Base-by-base conservation (phyloP, 2,888 invertebrate genomes). In the Xestia sexstrigata region DNA sequence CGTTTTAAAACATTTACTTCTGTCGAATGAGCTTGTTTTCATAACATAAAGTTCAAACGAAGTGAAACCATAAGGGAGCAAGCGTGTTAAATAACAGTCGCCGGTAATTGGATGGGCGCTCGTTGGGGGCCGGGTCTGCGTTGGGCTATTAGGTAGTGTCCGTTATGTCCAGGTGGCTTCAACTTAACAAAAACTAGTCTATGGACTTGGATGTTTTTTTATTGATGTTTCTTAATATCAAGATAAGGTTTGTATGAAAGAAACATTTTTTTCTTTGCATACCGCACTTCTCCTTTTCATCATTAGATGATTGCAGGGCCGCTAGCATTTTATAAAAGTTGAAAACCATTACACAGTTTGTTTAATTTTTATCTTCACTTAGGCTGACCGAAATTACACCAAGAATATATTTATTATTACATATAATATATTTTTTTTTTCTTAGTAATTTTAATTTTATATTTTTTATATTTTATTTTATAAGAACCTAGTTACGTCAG, bases 81-180 rank as follows among this genome's bases (percentile, higher is more conserved):
- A 55, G 47, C n/a, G n/a, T 30, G 66, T 63, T 68, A 82, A 74
- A 71, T 83, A 85, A 78, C 73, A 80, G 86, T 78, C 66, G 60
- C 74, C 66, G 69, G 78, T 86, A 81, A 85, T 80, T 84, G 75
- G 75, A 82, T 74, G 77, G 70, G 78, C 60, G 73, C 72, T 73
- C 78, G 77, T 73, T 75, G 20, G 47, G 62, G 42, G 60, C 58
- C 67, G 49, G 70, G 7, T 20, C 67, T 68, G 42, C 15, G 6
- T 20, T 9, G 35, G 8, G n/a, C 13, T 26, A 47, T n/a, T 35
- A 47, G 13, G 5, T 35, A 67, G n/a, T 30, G 60, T 30, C 30
- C 8, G 13, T 20, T 47, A 47, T 35, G n/a, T 17, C 47, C 5
- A 30, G 60, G 30, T 30, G 60, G 11, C 17, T 17, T 15, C 60